Conservation (phyloP, 2,888 invertebrate genomes). For the Campoletis raptor region DNA sequence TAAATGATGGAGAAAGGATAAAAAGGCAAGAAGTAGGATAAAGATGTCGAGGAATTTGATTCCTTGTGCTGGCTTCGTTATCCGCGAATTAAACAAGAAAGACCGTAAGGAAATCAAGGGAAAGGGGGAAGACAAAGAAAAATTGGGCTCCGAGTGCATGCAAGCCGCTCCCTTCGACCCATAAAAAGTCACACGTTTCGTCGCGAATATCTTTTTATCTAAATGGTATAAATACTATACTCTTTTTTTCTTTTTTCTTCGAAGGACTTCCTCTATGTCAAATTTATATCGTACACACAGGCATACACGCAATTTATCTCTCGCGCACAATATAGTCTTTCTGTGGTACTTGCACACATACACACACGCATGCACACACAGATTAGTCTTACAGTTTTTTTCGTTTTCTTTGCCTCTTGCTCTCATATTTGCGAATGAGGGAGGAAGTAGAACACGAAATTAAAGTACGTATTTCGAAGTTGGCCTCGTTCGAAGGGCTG, state of each 20-base stretch:
- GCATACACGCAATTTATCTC: constrained; percentile 9
- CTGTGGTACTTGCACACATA: neutral
- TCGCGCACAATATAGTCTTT: neutral
- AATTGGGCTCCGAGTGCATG: constrained; percentile 20
- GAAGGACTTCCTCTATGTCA: constrained; percentile 14
- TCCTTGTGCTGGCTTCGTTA: constrained; percentile 1
- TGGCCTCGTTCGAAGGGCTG: constrained; percentile 15
- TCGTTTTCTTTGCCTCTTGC: neutral
- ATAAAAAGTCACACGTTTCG: constrained; percentile 43
- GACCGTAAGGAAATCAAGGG: neutral
- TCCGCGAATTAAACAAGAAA: neutral
- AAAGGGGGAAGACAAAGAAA: neutral
- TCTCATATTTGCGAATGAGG: neutral
- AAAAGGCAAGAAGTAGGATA: neutral
- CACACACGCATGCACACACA: neutral
- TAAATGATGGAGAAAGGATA: neutral
- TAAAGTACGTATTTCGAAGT: constrained; percentile 34
- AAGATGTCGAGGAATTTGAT: neutral
- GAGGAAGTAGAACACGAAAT: constrained; percentile 10
- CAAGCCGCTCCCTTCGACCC: constrained; percentile 17
- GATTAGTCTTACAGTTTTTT: constrained; percentile 11
- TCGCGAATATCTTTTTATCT: constrained; percentile 48
- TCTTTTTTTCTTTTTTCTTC: constrained; percentile 35
- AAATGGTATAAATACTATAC: constrained; percentile 66
- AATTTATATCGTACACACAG: constrained; percentile 9